Evolutionary conservation across 2,888 invertebrate species (phyloP).

Genomic region (Machimus atricapillus): DNA sequence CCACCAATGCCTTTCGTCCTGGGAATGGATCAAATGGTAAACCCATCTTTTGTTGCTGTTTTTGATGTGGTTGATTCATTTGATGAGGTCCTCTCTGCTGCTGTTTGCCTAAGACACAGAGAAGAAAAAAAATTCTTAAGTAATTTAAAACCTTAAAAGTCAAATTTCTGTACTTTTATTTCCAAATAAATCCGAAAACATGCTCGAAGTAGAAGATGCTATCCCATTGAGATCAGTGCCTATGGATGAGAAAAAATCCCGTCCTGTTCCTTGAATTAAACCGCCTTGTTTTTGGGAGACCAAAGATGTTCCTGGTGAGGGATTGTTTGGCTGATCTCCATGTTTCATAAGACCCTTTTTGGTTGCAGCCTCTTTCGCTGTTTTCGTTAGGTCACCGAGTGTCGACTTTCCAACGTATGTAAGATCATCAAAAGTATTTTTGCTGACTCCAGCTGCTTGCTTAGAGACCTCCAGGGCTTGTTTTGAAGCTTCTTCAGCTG

Average conservation of each 20-base stretch:
- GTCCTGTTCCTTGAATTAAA: constrained; percentile 69
- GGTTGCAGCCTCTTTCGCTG: constrained; percentile 85
- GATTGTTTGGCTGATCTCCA: constrained; percentile 47
- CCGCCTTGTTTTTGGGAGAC: constrained; percentile 58
- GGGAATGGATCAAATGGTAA: constrained; percentile 79
- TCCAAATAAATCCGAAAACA: constrained; percentile 95
- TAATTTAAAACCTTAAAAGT: background rate
- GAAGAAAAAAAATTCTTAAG: background rate
- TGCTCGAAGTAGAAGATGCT: constrained; percentile 90
- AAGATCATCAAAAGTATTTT: constrained; percentile 86
- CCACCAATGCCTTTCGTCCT: constrained; percentile 83
- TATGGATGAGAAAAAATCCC: constrained; percentile 89
- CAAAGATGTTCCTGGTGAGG: constrained; percentile 53
- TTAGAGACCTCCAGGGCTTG: constrained; percentile 85
- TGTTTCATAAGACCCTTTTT: constrained; percentile 86
- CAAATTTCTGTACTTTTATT: constrained; percentile 65
- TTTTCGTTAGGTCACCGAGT: constrained; percentile 87
- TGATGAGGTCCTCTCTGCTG: constrained; percentile 54
- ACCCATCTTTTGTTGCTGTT: constrained; percentile 53
- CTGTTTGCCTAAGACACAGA: constrained; percentile 43
- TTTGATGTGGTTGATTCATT: constrained; percentile 58
- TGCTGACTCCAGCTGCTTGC: constrained; percentile 86
- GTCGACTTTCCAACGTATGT: constrained; percentile 91
- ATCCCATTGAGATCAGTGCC: constrained; percentile 92
- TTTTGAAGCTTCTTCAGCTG: constrained; percentile 86